Percentiles rank a stretch among this genome's conserved stretches.
Conservation (phyloP, 2,113 vertebrate species). For the Tiliqua scincoides region DNA sequence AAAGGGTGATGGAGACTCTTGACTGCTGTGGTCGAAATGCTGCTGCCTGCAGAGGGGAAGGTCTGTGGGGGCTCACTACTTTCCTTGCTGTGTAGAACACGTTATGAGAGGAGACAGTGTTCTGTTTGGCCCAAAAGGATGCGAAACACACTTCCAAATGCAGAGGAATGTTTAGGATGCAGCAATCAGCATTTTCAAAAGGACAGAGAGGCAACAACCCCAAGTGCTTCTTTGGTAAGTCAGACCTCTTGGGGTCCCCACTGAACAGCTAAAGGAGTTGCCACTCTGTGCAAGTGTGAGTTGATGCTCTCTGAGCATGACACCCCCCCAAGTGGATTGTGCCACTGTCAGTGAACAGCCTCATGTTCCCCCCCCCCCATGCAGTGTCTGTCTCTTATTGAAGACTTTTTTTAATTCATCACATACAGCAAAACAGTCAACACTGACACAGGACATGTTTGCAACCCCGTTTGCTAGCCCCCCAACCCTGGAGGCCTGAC, state of each 20-base stretch:
- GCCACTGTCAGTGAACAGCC: neutral
- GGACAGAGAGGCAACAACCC: too few species aligned
- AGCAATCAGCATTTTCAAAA: too few species aligned
- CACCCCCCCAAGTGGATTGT: neutral
- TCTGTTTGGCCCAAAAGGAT: neutral
- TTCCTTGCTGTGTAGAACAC: neutral
- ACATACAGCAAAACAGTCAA: constrained; percentile 49
- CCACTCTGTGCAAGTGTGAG: neutral
- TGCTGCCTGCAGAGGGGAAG: too few species aligned
- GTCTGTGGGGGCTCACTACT: neutral
- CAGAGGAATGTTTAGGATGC: too few species aligned
- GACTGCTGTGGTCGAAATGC: too few species aligned
- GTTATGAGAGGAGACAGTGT: neutral
- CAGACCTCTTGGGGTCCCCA: neutral
- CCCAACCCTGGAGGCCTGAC: too few species aligned
- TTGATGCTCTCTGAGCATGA: too few species aligned
- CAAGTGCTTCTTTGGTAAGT: neutral
- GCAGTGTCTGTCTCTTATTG: neutral
- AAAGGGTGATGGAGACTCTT: too few species aligned
- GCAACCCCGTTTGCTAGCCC: constrained; percentile 41
- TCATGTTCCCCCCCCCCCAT: neutral
- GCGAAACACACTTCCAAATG: neutral
- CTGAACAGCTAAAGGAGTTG: neutral
- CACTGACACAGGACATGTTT: constrained; percentile 35
- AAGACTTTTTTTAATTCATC: constrained; percentile 57